phyloP scores from a whole-genome alignment of 2,888 invertebrate genomes.

The Oxycera nigricornis region DNA sequence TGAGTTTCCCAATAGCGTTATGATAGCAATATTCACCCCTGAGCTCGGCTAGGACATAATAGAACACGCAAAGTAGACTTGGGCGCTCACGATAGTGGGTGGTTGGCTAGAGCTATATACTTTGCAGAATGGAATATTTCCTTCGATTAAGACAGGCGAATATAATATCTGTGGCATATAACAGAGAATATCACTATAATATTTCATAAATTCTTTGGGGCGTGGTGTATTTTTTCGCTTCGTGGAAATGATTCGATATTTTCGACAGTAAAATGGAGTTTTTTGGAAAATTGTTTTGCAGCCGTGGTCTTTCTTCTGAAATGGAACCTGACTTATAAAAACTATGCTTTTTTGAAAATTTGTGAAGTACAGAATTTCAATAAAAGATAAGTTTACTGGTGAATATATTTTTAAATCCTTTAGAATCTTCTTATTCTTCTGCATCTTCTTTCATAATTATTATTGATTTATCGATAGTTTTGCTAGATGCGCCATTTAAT shows the following conservation, averaged over 20 bases:
- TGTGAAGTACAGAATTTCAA: too few species aligned
- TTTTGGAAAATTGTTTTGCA: neutral
- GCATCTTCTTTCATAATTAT: too few species aligned
- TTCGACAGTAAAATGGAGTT: neutral
- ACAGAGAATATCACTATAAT: slow-evolving; percentile 25
- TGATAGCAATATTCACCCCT: slow-evolving; percentile 38
- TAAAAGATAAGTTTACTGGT: too few species aligned
- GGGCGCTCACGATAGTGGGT: neutral
- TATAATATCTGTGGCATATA: slow-evolving; percentile 19
- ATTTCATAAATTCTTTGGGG: slow-evolving; percentile 39
- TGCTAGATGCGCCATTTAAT: too few species aligned
- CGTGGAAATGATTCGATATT: neutral
- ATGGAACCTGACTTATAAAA: too few species aligned
- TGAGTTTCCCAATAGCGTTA: slow-evolving; percentile 32
- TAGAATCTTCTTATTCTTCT: too few species aligned
- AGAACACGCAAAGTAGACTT: slow-evolving; percentile 1
- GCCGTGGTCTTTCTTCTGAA: too few species aligned
- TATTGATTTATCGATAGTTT: too few species aligned
- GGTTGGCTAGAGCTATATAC: neutral
- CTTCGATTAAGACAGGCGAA: neutral
- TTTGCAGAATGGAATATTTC: neutral
- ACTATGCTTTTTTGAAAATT: too few species aligned
- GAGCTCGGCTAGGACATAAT: neutral
- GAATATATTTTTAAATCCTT: too few species aligned
- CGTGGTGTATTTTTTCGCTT: slow-evolving; percentile 21